Evolutionary conservation across 2,888 invertebrate genomes (phyloP).

Genomic region (Oligia fasciuncula): DNA sequence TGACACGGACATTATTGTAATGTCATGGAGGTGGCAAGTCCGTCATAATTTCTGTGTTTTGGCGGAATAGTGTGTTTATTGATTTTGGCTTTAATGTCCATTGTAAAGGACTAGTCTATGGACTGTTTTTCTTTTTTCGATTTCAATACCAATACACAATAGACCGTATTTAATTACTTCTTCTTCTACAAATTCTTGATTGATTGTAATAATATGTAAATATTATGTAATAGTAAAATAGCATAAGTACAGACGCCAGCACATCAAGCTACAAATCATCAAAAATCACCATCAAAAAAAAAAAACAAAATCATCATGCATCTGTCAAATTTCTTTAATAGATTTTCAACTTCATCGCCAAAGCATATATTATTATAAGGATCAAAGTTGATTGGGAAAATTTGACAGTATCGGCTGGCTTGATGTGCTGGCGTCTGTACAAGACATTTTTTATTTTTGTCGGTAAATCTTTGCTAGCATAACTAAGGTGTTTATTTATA

Average conservation of each 20-base stretch:
- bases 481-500: too few species aligned
- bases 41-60: conserved; percentile 29
- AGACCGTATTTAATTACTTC: not conserved
- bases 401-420: too few species aligned
- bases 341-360: too few species aligned
- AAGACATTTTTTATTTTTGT: not conserved
- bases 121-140: not conserved
- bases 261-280: too few species aligned
- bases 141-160: not conserved
- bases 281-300: too few species aligned
- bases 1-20: conserved; percentile 40
- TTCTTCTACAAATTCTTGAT: not conserved
- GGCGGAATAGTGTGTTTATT: conserved; percentile 9
- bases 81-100: conserved; percentile 8
- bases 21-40: conserved; percentile 27
- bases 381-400: too few species aligned
- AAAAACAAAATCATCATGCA: too few species aligned
- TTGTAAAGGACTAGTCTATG: not conserved
- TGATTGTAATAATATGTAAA: not conserved
- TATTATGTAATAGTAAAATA: too few species aligned
- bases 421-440: too few species aligned
- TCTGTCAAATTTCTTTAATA: too few species aligned
- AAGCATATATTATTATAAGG: too few species aligned
- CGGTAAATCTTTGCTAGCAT: not conserved
- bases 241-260: too few species aligned